A percentile compares a stretch with the other conserved stretches of the same genome.
Conservation (phyloP, 2,888 invertebrate species). For the Hyposoter dolosus region DNA sequence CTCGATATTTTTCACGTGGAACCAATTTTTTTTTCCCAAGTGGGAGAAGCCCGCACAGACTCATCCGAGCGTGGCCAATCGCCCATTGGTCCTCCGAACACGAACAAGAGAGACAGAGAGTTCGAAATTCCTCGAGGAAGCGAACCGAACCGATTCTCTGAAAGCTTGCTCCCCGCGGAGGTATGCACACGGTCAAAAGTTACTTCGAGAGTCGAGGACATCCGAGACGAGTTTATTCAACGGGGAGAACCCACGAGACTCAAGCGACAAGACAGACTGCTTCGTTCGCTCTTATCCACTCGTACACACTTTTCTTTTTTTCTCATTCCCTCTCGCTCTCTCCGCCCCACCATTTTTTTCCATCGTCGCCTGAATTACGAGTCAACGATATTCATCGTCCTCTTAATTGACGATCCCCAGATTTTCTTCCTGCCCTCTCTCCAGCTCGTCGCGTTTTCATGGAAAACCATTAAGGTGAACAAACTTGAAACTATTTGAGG, state of each 20-base stretch:
- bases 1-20: slow-evolving; percentile 75
- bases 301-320: background rate
- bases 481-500: too few relatives aligned
- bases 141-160: slow-evolving; percentile 27
- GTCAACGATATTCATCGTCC: slow-evolving; percentile 37
- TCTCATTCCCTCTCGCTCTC: background rate
- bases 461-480: background rate
- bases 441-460: background rate
- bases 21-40: slow-evolving; percentile 61
- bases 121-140: slow-evolving; percentile 5
- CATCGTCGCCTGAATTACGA: slow-evolving; percentile 9
- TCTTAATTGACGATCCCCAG: slow-evolving; percentile 28
- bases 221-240: slow-evolving; percentile 36
- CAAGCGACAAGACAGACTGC: slow-evolving; percentile 10
- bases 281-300: slow-evolving; percentile 20
- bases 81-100: slow-evolving; percentile 32
- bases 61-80: slow-evolving; percentile 23
- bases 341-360: background rate
- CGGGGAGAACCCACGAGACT: slow-evolving; percentile 11
- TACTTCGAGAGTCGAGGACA: slow-evolving; percentile 40
- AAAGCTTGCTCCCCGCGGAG: slow-evolving; percentile 11
- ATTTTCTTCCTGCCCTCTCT: background rate
- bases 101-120: slow-evolving; percentile 14
- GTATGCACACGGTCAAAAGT: slow-evolving; percentile 43
- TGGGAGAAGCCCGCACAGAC: slow-evolving; percentile 58